Evolutionary conservation across 2,888 invertebrate species (phyloP).

Genomic region (Thyatira batis): DNA sequence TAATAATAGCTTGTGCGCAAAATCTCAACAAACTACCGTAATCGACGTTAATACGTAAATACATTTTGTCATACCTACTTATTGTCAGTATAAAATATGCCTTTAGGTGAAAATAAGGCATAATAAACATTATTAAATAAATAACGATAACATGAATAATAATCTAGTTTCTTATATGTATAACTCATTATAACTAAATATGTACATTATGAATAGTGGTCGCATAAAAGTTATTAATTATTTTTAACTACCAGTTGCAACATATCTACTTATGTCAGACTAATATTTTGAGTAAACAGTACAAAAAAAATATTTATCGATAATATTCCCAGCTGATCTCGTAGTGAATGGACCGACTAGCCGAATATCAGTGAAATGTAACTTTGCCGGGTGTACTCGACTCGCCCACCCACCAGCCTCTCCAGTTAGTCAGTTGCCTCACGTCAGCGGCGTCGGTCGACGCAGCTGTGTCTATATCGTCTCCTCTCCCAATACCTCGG

Average conservation of each 20-base stretch:
- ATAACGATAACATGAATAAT: too few species aligned
- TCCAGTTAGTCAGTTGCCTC: conserved; percentile 53
- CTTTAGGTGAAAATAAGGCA: too few species aligned
- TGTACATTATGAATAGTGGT: not conserved
- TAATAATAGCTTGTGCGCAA: too few species aligned
- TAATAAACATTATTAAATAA: too few species aligned
- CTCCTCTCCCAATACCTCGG: conserved; percentile 1
- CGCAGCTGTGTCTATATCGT: conserved; percentile 27
- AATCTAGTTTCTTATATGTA: too few species aligned
- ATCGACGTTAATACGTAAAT: too few species aligned
- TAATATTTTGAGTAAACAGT: not conserved
- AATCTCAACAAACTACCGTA: too few species aligned
- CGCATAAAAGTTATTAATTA: conserved; percentile 14
- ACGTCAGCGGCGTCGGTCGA: conserved; percentile 52
- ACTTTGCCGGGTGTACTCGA: conserved; percentile 8
- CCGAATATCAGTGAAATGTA: not conserved
- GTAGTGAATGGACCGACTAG: conserved; percentile 29
- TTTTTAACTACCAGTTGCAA: conserved; percentile 9
- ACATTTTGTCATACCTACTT: too few species aligned
- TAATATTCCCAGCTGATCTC: conserved; percentile 50
- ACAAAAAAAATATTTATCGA: not conserved
- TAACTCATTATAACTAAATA: not conserved
- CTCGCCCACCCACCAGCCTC: conserved; percentile 23
- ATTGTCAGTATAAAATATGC: too few species aligned
- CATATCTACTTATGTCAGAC: not conserved